Conservation (phyloP, 2,797 vertebrate genomes). For the Enteromius trimaculatus region DNA sequence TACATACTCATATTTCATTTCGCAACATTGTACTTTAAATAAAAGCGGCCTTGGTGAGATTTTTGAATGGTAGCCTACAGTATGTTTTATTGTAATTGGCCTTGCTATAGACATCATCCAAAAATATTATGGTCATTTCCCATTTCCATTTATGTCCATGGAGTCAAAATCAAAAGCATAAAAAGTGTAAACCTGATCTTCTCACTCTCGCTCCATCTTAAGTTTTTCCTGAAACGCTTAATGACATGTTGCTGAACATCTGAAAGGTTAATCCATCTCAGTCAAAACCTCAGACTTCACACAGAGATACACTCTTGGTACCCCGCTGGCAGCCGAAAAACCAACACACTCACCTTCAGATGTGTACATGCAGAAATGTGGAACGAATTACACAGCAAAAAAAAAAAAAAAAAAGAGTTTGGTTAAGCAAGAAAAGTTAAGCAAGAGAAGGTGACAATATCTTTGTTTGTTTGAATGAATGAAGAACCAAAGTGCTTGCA, state of each 20-base stretch:
- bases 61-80: background rate
- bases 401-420: constrained; percentile 17
- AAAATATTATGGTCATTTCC: background rate
- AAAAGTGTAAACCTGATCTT: constrained; percentile 7
- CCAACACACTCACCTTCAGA: constrained; percentile 72
- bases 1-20: background rate
- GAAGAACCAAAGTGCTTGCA: background rate
- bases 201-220: constrained; percentile 6
- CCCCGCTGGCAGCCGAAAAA: constrained; percentile 85
- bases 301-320: constrained; percentile 58
- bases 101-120: background rate
- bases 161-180: background rate
- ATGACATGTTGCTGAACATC: constrained; percentile 22
- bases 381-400: constrained; percentile 83
- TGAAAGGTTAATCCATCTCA: constrained; percentile 56
- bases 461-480: constrained; percentile 8
- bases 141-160: background rate
- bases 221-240: constrained; percentile 18
- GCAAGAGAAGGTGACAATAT: background rate
- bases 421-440: constrained; percentile 1
- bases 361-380: constrained; percentile 88
- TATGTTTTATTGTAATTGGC: background rate
- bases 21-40: background rate
- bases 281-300: constrained; percentile 50
- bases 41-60: background rate